Percentiles rank a stretch among this genome's conserved stretches.
Conservation (phyloP, 2,797 vertebrate species). For the Acrossocheilus wenchowensis region DNA sequence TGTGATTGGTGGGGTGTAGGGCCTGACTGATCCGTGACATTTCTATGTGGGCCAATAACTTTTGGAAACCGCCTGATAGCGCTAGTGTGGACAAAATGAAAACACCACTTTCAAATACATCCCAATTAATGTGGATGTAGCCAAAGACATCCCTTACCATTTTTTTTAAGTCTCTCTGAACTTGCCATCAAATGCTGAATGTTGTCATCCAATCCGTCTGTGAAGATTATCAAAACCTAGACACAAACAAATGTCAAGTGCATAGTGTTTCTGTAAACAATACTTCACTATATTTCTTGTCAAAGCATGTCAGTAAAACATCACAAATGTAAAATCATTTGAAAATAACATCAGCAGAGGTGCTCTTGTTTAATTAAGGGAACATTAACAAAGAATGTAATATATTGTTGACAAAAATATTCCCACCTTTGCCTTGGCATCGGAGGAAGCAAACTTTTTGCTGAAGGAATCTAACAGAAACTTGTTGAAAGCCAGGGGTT, state of each 20-base stretch:
- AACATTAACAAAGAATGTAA: background rate
- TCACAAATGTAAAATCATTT: background rate
- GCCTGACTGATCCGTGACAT: background rate
- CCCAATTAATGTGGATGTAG: background rate
- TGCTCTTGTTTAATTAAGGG: background rate
- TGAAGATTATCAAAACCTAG: conserved; percentile 21
- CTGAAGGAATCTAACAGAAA: conserved; percentile 78
- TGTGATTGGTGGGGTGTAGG: no score
- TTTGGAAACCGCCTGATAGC: background rate
- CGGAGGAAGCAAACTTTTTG: conserved; percentile 70
- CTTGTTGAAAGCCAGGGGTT: conserved; percentile 75
- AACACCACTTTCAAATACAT: background rate
- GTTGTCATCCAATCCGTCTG: conserved; percentile 85
- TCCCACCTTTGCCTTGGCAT: conserved; percentile 83
- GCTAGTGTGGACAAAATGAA: background rate
- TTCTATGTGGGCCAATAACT: background rate
- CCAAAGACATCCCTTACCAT: conserved; percentile 65
- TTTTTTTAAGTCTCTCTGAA: conserved; percentile 71
- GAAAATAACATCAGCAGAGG: background rate
- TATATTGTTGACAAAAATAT: background rate
- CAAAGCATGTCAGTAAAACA: background rate
- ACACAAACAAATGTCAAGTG: background rate
- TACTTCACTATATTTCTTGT: background rate
- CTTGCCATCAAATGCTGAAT: conserved; percentile 74
- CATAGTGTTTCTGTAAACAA: background rate